These are phyloP conservation scores for Hypomesus transpacificus DNA, from an alignment of 2,113 vertebrate genomes.

Conservation along the genomic window DNA sequence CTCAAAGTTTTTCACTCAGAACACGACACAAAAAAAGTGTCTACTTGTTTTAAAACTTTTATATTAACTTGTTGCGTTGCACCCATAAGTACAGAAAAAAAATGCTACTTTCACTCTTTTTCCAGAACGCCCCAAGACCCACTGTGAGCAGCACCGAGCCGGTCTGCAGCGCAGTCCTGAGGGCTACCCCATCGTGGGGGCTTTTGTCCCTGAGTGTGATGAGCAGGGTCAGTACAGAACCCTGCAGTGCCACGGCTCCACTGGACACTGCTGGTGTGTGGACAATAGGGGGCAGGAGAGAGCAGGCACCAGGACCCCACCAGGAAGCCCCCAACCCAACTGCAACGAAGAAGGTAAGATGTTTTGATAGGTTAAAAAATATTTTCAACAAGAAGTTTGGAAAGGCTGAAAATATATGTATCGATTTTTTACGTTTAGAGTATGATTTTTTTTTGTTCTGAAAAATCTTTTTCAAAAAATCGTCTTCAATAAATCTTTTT, in stretches of 20 bases:
- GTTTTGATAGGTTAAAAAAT: neutral
- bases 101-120: no score
- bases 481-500: neutral
- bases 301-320: slow-evolving; percentile 54
- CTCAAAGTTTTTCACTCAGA: no score
- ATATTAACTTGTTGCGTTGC: no score
- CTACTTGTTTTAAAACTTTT: no score
- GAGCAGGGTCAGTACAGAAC: slow-evolving; percentile 70
- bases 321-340: neutral
- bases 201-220: slow-evolving; percentile 72
- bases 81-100: no score
- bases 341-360: slow-evolving; percentile 70
- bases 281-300: slow-evolving; percentile 58
- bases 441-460: no score
- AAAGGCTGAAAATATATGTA: neutral
- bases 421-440: neutral
- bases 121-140: slow-evolving; percentile 54
- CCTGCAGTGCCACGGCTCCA: slow-evolving; percentile 72
- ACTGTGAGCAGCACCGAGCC: slow-evolving; percentile 64
- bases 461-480: no score
- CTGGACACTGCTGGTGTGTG: slow-evolving; percentile 75
- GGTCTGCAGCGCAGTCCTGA: slow-evolving; percentile 14
- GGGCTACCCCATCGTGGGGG: slow-evolving; percentile 10
- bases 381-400: neutral
- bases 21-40: no score